A percentile compares a stretch with the other conserved stretches of the same genome.
These are phyloP conservation scores for Esox lucius DNA, from an alignment of 2,797 vertebrate genomes.

Conservation along the genomic window DNA sequence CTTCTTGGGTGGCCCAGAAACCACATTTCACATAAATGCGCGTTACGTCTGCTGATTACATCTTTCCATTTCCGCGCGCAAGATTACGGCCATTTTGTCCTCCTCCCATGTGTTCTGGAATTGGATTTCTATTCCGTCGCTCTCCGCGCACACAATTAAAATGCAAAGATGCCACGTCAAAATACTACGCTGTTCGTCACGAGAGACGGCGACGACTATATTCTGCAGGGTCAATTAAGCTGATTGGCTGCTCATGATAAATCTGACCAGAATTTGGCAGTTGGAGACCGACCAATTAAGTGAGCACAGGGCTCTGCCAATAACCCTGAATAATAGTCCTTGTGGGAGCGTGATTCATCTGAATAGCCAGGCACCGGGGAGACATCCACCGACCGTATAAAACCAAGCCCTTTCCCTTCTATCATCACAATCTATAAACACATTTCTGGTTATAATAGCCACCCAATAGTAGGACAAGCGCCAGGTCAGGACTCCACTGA, in stretches of 20 bases:
- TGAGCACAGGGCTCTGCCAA: constrained; percentile 71
- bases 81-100: constrained; percentile 4
- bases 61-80: constrained; percentile 6
- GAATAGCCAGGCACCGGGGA: constrained; percentile 55
- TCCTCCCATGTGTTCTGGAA: not conserved
- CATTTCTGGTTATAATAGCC: constrained; percentile 1
- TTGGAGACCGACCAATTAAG: constrained; percentile 75
- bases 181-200: not conserved
- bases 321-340: constrained; percentile 74
- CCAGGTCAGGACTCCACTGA: not conserved
- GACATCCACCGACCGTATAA: constrained; percentile 46
- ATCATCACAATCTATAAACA: constrained; percentile 20
- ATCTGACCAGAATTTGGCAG: constrained; percentile 64
- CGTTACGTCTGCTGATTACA: not conserved
- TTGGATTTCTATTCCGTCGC: not conserved
- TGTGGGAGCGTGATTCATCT: constrained; percentile 68
- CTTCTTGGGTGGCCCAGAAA: constrained; percentile 52
- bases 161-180: not conserved
- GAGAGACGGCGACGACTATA: constrained; percentile 47
- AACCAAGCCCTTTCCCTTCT: not conserved
- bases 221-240: constrained; percentile 69
- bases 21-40: constrained; percentile 23
- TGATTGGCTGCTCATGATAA: constrained; percentile 69
- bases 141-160: too few species aligned
- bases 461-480: not conserved